Percentiles rank a stretch among this genome's conserved stretches.
These are phyloP conservation scores for Tichodroma muraria DNA, from an alignment of 2,113 vertebrate species.

Conservation along the genomic window DNA sequence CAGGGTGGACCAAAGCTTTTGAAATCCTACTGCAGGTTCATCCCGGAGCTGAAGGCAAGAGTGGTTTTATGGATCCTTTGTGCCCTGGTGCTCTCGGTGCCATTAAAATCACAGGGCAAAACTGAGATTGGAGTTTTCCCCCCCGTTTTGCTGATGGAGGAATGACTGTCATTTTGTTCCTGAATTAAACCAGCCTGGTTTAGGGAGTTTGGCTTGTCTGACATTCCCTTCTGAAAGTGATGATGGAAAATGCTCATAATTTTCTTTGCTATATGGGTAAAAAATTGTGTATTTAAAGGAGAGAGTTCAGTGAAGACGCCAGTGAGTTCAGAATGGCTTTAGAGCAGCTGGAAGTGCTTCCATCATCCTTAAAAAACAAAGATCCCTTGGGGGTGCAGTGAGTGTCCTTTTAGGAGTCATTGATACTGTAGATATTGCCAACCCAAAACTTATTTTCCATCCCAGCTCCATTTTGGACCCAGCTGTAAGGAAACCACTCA, in stretches of 20 bases:
- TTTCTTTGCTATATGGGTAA: neutral
- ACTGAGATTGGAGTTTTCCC: neutral
- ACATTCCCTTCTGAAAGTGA: neutral
- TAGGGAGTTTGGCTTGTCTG: neutral
- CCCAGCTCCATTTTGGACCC: neutral
- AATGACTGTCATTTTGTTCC: neutral
- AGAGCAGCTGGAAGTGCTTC: neutral
- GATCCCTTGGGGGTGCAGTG: neutral
- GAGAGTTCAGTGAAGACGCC: neutral
- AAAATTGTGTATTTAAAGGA: neutral
- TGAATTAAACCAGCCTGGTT: neutral
- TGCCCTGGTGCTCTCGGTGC: neutral
- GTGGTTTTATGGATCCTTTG: fast-evolving
- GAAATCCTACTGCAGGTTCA: neutral
- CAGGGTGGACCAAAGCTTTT: neutral
- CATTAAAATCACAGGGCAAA: neutral
- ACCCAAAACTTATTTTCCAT: neutral
- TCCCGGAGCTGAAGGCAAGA: neutral
- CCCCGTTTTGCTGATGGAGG: fast-evolving
- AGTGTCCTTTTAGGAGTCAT: neutral
- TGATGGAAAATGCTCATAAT: neutral
- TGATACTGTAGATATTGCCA: neutral
- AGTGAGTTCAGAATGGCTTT: neutral
- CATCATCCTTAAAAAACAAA: neutral
- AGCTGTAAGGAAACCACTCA: neutral